Conservation (phyloP, 2,113 vertebrate species). For the Climacteris rufus region DNA sequence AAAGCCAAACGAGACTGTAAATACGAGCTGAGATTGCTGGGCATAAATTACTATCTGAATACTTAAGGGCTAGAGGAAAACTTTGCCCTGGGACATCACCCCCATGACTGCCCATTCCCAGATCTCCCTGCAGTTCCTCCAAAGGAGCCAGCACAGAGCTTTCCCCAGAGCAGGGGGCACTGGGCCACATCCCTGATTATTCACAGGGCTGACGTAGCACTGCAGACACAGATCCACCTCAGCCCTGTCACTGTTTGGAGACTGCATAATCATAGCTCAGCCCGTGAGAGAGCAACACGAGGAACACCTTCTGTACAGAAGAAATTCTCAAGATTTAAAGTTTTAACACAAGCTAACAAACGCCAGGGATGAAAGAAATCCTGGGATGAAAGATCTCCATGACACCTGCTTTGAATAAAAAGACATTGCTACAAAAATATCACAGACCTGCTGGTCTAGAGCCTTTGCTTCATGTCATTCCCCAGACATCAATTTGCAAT, state of each 20-base stretch:
- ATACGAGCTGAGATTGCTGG: neutral
- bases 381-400: conserved; percentile 61
- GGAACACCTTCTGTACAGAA: conserved; percentile 40
- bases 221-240: conserved; percentile 10
- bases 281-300: neutral
- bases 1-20: neutral
- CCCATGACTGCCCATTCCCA: neutral
- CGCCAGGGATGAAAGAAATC: conserved; percentile 60
- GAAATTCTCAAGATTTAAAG: conserved; percentile 50
- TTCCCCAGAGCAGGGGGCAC: neutral
- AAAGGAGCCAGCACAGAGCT: fast-evolving
- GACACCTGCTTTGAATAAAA: conserved; percentile 65
- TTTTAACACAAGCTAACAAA: conserved; percentile 65
- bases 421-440: conserved; percentile 63
- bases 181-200: neutral
- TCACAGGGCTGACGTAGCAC: neutral
- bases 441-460: conserved; percentile 59
- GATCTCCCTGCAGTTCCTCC: fast-evolving
- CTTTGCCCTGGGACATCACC: neutral
- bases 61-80: neutral
- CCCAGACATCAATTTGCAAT: conserved; percentile 53
- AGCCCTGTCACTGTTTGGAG: neutral
- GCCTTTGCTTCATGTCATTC: conserved; percentile 59
- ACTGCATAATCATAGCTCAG: conserved; percentile 10
- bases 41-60: neutral